Evolutionary conservation across 2,113 vertebrate genomes (phyloP), one percentile per base, ranked within the genome.

Genomic region (Sapajus apella): DNA sequence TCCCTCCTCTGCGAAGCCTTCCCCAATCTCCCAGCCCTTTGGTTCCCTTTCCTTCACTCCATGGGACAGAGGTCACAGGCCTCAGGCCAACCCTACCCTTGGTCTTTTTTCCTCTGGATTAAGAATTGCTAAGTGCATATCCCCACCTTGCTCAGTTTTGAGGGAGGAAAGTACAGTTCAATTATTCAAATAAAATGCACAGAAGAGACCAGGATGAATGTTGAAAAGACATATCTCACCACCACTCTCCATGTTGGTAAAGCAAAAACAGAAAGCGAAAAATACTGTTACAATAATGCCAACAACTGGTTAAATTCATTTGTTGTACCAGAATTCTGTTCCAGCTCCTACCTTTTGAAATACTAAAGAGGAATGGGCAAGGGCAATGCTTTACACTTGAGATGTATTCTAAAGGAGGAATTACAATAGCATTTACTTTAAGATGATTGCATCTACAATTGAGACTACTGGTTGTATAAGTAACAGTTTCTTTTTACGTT

Each of bases 121-220:
- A 90, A 79, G 47, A 93, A 94, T 89, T 8, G 1, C 40, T 52
- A 43, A 83, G 35, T 64, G 17, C 61, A 5, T 30, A 20, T 47
- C 52, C 58, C 32, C 17, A 23, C 32, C 40, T 95, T 80, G 76
- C 61, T 84, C 23, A 30, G 56, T 80, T 92, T n/a, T 47, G 52
- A 92, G 23, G 40, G 47, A 90, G 68, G 56, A 77, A 87, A 96
- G 45, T 73, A 84, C 12, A 83, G 75, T 77, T 92, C 52, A 61
- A 66, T 61, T 35, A 92, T 45, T 76, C 85, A 85, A 92, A 87
- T 83, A 17, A 90, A 87, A 94, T 77, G 68, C 8, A 27, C 56
- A 93, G 10, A 92, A 85, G n/a, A 85, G 55, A 66, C 61, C 20
- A 97, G 30, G 70, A 61, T 87, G 90, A 75, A 90, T 55, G 70